Conservation (phyloP, 1,140 invertebrate species). For the Ceratina calcarata region DNA sequence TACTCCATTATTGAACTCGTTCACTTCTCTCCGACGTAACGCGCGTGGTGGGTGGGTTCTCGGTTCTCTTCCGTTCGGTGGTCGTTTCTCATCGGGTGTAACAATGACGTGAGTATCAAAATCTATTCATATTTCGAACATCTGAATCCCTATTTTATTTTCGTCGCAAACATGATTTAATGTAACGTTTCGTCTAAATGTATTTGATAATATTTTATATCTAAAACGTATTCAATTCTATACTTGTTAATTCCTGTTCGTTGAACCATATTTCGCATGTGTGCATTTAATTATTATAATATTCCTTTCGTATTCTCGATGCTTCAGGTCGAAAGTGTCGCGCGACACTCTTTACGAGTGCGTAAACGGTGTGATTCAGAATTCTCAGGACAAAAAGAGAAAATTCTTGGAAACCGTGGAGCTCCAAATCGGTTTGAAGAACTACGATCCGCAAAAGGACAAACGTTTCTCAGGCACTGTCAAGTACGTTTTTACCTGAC, state of each 20-base stretch:
- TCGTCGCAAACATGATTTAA: not conserved
- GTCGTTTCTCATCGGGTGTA: not conserved
- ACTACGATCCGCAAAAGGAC: slow-evolving; percentile 99
- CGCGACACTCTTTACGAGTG: slow-evolving; percentile 98
- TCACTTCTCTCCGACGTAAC: slow-evolving; percentile 61
- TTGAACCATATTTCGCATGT: not conserved
- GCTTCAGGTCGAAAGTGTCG: slow-evolving; percentile 93
- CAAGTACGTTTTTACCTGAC: slow-evolving; percentile 93
- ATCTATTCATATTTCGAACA: slow-evolving; percentile 43
- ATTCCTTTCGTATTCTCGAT: not conserved
- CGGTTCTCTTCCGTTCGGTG: not conserved
- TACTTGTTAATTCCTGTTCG: not conserved
- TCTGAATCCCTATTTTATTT: not conserved
- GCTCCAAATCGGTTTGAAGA: slow-evolving; percentile 99
- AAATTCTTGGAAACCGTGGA: slow-evolving; percentile 99
- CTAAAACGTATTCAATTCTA: not conserved
- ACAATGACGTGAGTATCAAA: slow-evolving; percentile 70
- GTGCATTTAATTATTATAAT: not conserved
- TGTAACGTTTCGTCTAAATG: not conserved
- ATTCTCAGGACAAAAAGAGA: slow-evolving; percentile 91
- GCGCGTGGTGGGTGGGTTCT: slow-evolving; percentile 3
- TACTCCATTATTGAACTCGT: not conserved
- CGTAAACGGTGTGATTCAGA: slow-evolving; percentile 91
- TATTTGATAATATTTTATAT: slow-evolving; percentile 46
- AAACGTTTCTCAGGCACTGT: slow-evolving; percentile 99